Base-by-base conservation (phyloP, 2,888 invertebrate genomes). In the Argyresthia albistria region DNA sequence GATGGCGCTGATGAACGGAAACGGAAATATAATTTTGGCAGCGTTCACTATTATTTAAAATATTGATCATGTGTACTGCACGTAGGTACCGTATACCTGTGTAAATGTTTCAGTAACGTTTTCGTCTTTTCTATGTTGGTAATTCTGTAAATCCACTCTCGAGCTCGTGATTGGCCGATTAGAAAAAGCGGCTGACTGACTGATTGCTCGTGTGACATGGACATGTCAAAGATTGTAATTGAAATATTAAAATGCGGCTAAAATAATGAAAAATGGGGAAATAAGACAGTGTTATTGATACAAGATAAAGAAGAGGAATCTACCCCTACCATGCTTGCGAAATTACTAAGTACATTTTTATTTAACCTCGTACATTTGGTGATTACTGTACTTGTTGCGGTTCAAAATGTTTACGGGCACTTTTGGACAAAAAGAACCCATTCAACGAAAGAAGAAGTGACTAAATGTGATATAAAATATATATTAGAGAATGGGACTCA, bases 381-480 rank as follows among this genome's bases (percentile, higher is more conserved):
- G 58, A 67, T 82, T 61, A 76, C 70, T 66, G 60, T 84, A 80
- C 79, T 86, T 80, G 80, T 84, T 82, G 80, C 80, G 73, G 66
- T 78, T 61, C 75, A 78, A 65, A 81, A 80, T 80, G 75, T 76
- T 77, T 80, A 75, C 69, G 66, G 69, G 62, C 68, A 64, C 68
- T 72, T 75, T 63, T 66, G 67, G 66, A 60, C 61, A 57, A 71
- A 68, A 71, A 74, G 70, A 58, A 63, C 57, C 56, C 62, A 57
- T 60, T 66, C 64, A 58, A 57, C 64, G 52, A 59, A 63, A 54
- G 64, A 67, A 53, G 65, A 68, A 57, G 66, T 70, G 63, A 70
- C 66, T 15, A 75, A 74, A 60, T 70, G 65, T 63, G 81, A 84
- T 59, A 67, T 86, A 53, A 63, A 70, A 57, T 67, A 71, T 60